Percentiles rank a stretch among this genome's conserved stretches.
These are phyloP conservation scores for Caiman crocodilus DNA, from an alignment of 2,797 vertebrate genomes.

Conservation along the genomic window DNA sequence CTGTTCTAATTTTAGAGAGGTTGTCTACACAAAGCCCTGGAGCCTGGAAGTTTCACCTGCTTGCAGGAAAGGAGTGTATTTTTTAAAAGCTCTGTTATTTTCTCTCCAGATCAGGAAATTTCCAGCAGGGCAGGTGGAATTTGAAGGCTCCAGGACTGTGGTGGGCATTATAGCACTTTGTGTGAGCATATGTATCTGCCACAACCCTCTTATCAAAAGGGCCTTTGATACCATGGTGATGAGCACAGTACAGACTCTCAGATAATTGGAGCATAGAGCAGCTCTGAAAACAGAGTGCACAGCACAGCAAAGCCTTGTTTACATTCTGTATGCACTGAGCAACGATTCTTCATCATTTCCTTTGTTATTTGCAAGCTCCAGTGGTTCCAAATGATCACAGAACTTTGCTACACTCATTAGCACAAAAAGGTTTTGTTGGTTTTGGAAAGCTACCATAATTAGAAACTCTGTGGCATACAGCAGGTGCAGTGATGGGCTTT, in stretches of 20 bases:
- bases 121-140: not conserved
- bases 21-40: not conserved
- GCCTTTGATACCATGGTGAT: rapidly evolving
- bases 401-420: not conserved
- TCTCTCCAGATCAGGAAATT: not conserved
- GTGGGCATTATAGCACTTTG: not conserved
- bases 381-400: not conserved
- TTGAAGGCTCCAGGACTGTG: not conserved
- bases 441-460: not conserved
- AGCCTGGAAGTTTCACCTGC: conserved; percentile 8
- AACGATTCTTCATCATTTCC: not conserved
- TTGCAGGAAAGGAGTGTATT: not conserved
- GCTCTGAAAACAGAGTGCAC: not conserved
- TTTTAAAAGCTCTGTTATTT: not conserved
- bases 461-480: not conserved
- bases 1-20: not conserved
- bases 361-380: not conserved
- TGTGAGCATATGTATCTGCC: not conserved
- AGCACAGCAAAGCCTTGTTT: not conserved
- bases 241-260: rapidly evolving
- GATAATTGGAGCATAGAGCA: not conserved
- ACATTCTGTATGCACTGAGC: not conserved
- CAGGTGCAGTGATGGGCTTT: not conserved
- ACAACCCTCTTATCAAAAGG: not conserved
- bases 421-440: not conserved